Evolutionary conservation across 2,113 vertebrate species (phyloP).

Genomic region (Catharus fuscescens): DNA sequence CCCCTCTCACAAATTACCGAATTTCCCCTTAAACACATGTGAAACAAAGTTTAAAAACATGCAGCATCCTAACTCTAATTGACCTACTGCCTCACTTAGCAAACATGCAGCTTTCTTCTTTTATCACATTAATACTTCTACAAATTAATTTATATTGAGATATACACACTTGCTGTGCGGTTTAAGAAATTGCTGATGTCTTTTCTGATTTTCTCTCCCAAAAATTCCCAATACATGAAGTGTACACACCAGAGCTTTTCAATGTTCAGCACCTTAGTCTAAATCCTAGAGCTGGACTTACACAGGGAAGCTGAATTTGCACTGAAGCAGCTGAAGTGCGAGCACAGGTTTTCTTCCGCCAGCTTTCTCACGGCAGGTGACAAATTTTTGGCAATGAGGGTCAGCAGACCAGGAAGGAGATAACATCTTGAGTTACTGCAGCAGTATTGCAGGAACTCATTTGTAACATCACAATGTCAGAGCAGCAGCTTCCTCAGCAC

Average conservation of each 20-base stretch:
- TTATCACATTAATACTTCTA: background rate
- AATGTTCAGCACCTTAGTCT: background rate
- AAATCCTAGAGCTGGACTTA: background rate
- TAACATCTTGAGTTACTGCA: background rate
- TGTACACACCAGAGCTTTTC: background rate
- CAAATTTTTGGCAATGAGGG: background rate
- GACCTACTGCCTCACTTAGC: background rate
- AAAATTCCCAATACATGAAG: background rate
- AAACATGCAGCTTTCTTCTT: background rate
- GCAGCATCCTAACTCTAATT: background rate
- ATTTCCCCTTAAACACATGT: background rate
- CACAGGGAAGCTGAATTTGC: background rate
- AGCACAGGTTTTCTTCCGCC: background rate
- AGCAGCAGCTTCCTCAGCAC: background rate
- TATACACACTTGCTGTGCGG: fast-evolving
- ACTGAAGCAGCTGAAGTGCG: background rate
- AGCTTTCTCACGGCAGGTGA: background rate
- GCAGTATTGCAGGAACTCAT: background rate
- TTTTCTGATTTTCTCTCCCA: background rate
- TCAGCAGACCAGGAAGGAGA: background rate
- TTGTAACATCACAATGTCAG: background rate
- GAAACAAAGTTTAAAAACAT: background rate
- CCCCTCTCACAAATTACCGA: background rate
- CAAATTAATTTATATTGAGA: background rate
- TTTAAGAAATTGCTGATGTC: background rate